Evolutionary conservation across 2,113 vertebrate genomes (phyloP), one percentile per base, ranked within the genome.

Genomic region (Dicerorhinus sumatrensis): DNA sequence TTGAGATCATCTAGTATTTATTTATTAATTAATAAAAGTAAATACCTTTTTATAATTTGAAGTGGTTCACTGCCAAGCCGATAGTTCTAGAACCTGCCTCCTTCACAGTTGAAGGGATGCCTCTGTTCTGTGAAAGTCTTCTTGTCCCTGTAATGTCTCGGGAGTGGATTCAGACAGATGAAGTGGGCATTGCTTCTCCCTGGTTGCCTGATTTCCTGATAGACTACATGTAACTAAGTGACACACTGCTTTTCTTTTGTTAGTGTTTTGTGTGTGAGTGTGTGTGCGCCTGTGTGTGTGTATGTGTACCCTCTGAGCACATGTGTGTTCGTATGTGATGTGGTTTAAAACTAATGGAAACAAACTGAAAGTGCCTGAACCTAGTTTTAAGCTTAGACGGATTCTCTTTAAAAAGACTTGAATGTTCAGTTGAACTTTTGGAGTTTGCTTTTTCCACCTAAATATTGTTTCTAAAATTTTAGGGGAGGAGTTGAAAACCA

Each of bases 11-110:
- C 99, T 99, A 99, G 99, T 99, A 99, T 99, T 99, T 99, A 99
- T 99, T 99, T 99, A 99, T 99, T 99, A 99, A 99, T 99, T 99
- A 99, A 99, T 99, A 98, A 98, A 98, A 98, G 99, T 98, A 99
- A 99, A 99, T 98, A 99, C 99, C 98, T 99, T 99, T 99, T 99
- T 99, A 99, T 99, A 99, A 99, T 99, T 99, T 99, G 99, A 99
- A 99, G 99, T 99, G 99, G 99, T 99, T 99, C 99, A 99, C 99
- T 99, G 99, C 99, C 99, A 99, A 99, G 99, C 99, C 99, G 99
- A 99, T 99, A 99, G 98, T 96, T 96, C 98, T 99, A 99, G 99
- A 99, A 99, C 99, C 99, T 98, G 98, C 99, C 99, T 99, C 98
- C 99, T 99, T 97, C 98, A 98, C 98, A 93, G 97, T 97, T 83